phyloP scores from a whole-genome alignment of 2,888 invertebrate genomes.

The Psylliodes chrysocephalus region DNA sequence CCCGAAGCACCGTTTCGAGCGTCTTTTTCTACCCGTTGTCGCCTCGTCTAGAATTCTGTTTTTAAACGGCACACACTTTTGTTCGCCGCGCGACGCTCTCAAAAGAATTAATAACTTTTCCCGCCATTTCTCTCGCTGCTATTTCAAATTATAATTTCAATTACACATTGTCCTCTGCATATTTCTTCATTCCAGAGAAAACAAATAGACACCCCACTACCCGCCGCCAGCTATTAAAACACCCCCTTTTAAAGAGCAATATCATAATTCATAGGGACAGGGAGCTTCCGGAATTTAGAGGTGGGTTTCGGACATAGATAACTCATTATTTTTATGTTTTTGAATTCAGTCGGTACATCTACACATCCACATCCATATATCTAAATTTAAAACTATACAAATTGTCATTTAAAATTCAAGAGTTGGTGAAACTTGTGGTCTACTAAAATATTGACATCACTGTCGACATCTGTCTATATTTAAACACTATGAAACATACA shows the following conservation, averaged over 20 bases:
- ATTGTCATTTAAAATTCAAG: too few species aligned
- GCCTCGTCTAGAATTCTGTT: conserved; percentile 24
- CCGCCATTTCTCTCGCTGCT: conserved; percentile 32
- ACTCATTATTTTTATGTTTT: too few species aligned
- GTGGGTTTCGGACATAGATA: too few species aligned
- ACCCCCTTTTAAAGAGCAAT: conserved; percentile 40
- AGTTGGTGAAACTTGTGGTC: too few species aligned
- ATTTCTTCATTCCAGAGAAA: conserved; percentile 34
- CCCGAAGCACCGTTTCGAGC: conserved; percentile 5
- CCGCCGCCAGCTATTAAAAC: conserved; percentile 33
- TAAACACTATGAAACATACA: too few species aligned
- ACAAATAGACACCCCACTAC: conserved; percentile 35
- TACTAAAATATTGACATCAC: too few species aligned
- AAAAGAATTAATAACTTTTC: conserved; percentile 34
- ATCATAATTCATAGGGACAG: conserved; percentile 45
- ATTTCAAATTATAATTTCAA: conserved; percentile 33
- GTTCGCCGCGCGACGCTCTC: conserved; percentile 24
- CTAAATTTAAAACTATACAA: too few species aligned
- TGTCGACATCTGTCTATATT: too few species aligned
- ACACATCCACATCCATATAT: too few species aligned
- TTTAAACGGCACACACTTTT: conserved; percentile 23
- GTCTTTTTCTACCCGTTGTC: conserved; percentile 6
- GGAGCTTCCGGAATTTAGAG: conserved; percentile 30
- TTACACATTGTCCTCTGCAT: conserved; percentile 34
- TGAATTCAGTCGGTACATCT: too few species aligned